Evolutionary conservation across 2,113 vertebrate species (phyloP), one percentile per base, ranked within the genome.

Genomic region (Charina bottae): DNA sequence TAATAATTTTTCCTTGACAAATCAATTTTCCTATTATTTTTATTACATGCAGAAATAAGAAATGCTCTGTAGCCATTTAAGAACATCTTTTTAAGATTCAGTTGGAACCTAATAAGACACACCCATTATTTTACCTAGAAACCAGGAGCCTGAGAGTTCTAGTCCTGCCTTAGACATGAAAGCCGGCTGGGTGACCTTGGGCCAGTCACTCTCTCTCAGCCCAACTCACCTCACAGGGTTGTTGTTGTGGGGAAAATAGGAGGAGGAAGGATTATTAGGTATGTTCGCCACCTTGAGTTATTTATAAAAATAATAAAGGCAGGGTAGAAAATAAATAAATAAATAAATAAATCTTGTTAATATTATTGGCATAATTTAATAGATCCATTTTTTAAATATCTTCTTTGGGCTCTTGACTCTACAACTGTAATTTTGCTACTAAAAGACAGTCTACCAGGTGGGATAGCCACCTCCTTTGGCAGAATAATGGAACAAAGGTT

Each of bases 321-420:
- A n/a, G n/a, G n/a, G n/a, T n/a, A n/a, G n/a, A n/a, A n/a, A n/a
- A n/a, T n/a, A n/a, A n/a, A n/a, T n/a, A n/a, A n/a, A n/a, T n/a
- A n/a, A n/a, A n/a, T n/a, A n/a, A n/a, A n/a, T n/a, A 96, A 92
- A 91, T 89, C 83, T 72, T 1, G 90, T 86, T 78, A 78, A 78
- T 6, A 3, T 89, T 87, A 85, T 13, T 12, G 46, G 59, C 26
- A 28, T 3, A 92, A 92, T 93, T 93, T 90, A 92, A 92, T 94
- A 49, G 49, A 58, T 89, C 83, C 59, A 56, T 59, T 21, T 91
- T 94, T 85, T 92, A 94, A 87, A 88, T 92, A 94, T 95, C 93
- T 97, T 96, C n/a, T 95, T 95, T 91, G 95, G 92, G 88, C 68
- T 92, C 93, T 96, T 92, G 96, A 83, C 89, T 58, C 91, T 88